These are phyloP conservation scores for Mus pahari DNA, from an alignment of 2,113 vertebrate species.

Conservation along the genomic window DNA sequence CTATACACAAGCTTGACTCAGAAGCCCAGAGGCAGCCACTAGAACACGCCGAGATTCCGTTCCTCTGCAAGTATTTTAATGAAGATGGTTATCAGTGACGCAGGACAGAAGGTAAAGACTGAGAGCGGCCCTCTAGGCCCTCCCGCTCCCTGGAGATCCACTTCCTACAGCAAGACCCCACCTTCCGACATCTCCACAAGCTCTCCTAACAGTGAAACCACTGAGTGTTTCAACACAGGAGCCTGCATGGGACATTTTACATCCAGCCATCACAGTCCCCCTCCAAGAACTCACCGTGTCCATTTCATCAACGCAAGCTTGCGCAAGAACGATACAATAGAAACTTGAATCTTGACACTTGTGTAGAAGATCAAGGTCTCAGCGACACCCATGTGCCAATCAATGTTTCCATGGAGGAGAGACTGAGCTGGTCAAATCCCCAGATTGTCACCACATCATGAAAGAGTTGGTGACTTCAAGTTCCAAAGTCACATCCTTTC, in stretches of 20 bases:
- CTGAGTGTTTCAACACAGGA: background rate
- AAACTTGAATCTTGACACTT: background rate
- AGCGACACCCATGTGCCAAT: background rate
- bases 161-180: background rate
- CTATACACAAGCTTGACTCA: background rate
- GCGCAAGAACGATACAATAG: background rate
- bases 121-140: background rate
- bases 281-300: background rate
- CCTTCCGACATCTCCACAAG: no score
- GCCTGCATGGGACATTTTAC: background rate
- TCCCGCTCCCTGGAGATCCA: background rate
- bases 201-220: background rate
- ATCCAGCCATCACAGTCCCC: no score
- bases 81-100: background rate
- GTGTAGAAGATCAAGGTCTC: background rate
- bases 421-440: background rate
- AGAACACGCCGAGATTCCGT: background rate
- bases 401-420: constrained; percentile 16
- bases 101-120: background rate
- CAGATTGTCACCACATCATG: background rate
- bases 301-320: background rate
- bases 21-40: background rate
- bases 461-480: background rate
- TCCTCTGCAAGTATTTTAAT: background rate
- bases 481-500: constrained; percentile 10